These are phyloP conservation scores for Laupala kohalensis DNA, from an alignment of 1,140 invertebrate genomes.

Conservation along the genomic window DNA sequence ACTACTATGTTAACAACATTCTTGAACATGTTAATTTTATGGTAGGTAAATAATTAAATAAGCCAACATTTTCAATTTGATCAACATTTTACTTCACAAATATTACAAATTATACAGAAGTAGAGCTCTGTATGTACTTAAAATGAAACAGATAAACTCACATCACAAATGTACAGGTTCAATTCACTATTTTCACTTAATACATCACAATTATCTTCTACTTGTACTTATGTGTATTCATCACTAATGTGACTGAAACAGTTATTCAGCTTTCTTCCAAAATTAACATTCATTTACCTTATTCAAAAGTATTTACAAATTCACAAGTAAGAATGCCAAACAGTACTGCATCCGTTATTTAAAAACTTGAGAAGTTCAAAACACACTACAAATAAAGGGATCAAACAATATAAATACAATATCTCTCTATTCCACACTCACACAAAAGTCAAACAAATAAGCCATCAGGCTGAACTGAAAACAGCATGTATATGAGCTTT, in stretches of 20 bases:
- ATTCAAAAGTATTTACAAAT: not conserved
- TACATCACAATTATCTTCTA: conserved; percentile 5
- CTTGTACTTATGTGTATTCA: conserved; percentile 2
- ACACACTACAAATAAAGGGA: not conserved
- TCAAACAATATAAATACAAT: not conserved
- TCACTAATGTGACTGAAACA: not conserved
- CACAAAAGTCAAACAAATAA: not conserved
- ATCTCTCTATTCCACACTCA: not conserved
- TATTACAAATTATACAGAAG: not conserved
- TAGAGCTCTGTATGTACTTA: not conserved
- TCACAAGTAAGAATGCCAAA: not conserved
- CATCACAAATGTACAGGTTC: conserved; percentile 6
- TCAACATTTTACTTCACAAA: conserved; percentile 1
- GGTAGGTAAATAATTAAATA: not conserved
- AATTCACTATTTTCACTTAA: not conserved
- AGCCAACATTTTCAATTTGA: not conserved
- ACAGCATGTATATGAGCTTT: too few relatives aligned
- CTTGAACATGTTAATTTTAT: too few relatives aligned
- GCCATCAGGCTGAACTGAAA: not conserved
- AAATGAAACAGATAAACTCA: not conserved
- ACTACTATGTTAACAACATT: too few relatives aligned
- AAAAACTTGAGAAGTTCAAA: not conserved
- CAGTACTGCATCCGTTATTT: not conserved
- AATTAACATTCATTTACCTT: not conserved
- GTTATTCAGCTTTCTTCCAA: not conserved